phyloP scores from a whole-genome alignment of 2,113 vertebrate genomes.

The Eptesicus fuscus region DNA sequence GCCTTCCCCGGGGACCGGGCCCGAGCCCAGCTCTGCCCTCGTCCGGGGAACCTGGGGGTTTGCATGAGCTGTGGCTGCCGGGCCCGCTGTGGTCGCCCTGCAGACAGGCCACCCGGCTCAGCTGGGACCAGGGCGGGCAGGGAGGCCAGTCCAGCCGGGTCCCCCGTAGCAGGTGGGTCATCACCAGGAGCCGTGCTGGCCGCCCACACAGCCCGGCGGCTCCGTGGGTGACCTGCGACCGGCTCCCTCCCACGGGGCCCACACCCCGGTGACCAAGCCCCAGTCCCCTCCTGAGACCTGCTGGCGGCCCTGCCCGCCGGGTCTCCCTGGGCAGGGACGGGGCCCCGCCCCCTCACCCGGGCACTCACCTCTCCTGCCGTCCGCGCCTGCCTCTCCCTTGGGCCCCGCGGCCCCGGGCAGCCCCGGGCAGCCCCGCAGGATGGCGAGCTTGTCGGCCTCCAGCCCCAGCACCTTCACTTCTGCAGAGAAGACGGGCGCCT shows the following conservation, averaged over 20 bases:
- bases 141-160: too few relatives aligned
- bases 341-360: rapidly evolving
- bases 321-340: too few relatives aligned
- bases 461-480: conserved; percentile 50
- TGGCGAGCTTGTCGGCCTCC: conserved; percentile 35
- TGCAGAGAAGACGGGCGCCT: neutral
- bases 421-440: conserved; percentile 62
- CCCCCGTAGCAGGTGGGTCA: too few relatives aligned
- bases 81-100: too few relatives aligned
- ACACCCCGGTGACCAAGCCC: neutral
- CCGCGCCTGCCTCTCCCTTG: conserved; percentile 42
- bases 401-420: neutral
- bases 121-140: neutral
- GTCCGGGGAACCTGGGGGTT: rapidly evolving
- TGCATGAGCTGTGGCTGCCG: too few relatives aligned
- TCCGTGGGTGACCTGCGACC: too few relatives aligned
- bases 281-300: rapidly evolving
- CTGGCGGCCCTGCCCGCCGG: rapidly evolving
- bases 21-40: too few relatives aligned
- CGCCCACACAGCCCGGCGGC: too few relatives aligned
- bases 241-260: too few relatives aligned
- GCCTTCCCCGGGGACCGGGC: neutral
- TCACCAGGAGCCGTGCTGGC: too few relatives aligned
- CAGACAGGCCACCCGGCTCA: neutral
- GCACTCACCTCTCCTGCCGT: conserved; percentile 25